Evolutionary conservation across 2,888 invertebrate genomes (phyloP).

Genomic region (Hydriomena furcata): DNA sequence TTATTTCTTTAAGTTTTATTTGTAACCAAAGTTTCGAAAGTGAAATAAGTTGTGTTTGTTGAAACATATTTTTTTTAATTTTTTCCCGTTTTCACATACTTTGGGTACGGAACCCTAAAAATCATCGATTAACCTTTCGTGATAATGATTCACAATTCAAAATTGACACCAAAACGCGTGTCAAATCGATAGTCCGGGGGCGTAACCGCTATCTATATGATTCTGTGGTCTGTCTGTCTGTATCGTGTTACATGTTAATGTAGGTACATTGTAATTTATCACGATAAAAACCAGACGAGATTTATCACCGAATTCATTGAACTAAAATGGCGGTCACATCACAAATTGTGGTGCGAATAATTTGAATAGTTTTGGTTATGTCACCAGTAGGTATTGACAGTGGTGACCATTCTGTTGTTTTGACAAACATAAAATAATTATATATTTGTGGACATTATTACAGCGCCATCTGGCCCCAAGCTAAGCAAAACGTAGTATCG

Average conservation of each 20-base stretch:
- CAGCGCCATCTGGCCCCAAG: too few relatives aligned
- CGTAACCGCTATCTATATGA: conserved; percentile 34
- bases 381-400: neutral
- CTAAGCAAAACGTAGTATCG: too few relatives aligned
- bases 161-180: conserved; percentile 1
- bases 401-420: too few relatives aligned
- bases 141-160: neutral
- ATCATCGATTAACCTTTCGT: too few relatives aligned
- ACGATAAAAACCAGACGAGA: conserved; percentile 15
- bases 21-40: too few relatives aligned
- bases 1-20: too few relatives aligned
- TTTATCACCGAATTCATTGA: conserved; percentile 17
- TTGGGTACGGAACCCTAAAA: too few relatives aligned
- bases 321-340: conserved; percentile 5
- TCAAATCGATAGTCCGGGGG: conserved; percentile 24
- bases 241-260: conserved; percentile 24
- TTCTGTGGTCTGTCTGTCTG: conserved; percentile 28
- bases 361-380: conserved; percentile 3
- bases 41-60: too few relatives aligned
- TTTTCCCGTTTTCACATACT: too few relatives aligned
- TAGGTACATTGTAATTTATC: conserved; percentile 16
- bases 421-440: too few relatives aligned
- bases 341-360: neutral
- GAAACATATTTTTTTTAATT: too few relatives aligned
- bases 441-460: too few relatives aligned